These are phyloP conservation scores for Ernsta delagoae DNA, from an alignment of 2,888 invertebrate genomes.

Conservation along the genomic window DNA sequence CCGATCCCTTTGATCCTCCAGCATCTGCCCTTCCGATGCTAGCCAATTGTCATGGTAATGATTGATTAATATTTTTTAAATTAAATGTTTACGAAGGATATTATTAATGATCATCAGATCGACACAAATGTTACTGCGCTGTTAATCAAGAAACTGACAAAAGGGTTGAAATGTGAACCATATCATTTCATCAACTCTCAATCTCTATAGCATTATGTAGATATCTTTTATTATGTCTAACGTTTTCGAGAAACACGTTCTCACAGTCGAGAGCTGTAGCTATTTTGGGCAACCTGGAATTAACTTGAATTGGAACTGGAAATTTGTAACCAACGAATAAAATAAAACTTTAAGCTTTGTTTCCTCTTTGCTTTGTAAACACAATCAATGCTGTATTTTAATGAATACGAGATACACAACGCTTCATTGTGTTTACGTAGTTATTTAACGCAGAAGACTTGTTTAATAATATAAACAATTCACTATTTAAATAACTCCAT, in stretches of 20 bases:
- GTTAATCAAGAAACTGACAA: too few relatives aligned
- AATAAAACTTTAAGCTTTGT: slow-evolving; percentile 6
- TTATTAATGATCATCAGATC: slow-evolving; percentile 44
- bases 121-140: not conserved
- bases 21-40: slow-evolving; percentile 63
- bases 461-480: too few relatives aligned
- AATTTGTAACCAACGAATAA: slow-evolving; percentile 10
- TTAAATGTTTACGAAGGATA: slow-evolving; percentile 41
- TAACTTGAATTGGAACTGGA: slow-evolving; percentile 10
- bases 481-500: too few relatives aligned
- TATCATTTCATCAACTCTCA: not conserved
- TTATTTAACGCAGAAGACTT: too few relatives aligned
- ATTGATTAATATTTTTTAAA: slow-evolving; percentile 55
- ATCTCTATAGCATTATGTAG: not conserved
- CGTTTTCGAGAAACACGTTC: not conserved
- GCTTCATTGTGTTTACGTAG: too few relatives aligned
- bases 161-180: not conserved
- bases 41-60: slow-evolving; percentile 57
- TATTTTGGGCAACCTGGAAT: slow-evolving; percentile 14
- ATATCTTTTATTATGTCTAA: not conserved
- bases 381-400: not conserved
- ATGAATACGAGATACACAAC: not conserved
- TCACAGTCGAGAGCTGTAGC: slow-evolving; percentile 8
- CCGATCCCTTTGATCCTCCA: slow-evolving; percentile 51
- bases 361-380: slow-evolving; percentile 7